phyloP scores from a whole-genome alignment of 2,888 invertebrate genomes.

The Gerosis bhagava region DNA sequence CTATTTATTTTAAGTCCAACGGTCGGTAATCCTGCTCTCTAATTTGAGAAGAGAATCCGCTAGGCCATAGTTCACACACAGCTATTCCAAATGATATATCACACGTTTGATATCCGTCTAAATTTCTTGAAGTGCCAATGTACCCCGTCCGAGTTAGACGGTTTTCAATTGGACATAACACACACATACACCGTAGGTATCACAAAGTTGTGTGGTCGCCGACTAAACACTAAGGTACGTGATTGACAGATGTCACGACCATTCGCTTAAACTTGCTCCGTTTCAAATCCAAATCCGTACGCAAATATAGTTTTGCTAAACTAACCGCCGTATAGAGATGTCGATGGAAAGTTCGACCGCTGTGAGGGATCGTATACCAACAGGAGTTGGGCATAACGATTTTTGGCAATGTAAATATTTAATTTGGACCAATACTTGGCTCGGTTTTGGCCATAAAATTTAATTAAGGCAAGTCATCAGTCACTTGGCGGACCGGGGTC shows the following conservation, averaged over 20 bases:
- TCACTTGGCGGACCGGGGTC: constrained; percentile 63
- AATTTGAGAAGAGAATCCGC: constrained; percentile 46
- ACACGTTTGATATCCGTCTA: constrained; percentile 57
- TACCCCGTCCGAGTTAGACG: constrained; percentile 58
- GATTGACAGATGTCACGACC: constrained; percentile 31
- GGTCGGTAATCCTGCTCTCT: constrained; percentile 47
- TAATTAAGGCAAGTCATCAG: constrained; percentile 80
- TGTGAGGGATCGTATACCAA: neutral
- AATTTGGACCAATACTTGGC: constrained; percentile 30
- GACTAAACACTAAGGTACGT: constrained; percentile 12
- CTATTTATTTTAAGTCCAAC: constrained; percentile 50
- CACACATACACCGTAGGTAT: constrained; percentile 50
- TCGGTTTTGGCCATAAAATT: constrained; percentile 68
- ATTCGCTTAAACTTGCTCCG: constrained; percentile 10
- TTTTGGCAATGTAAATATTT: constrained; percentile 37
- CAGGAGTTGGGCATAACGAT: constrained; percentile 17
- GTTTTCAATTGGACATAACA: constrained; percentile 59
- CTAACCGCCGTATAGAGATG: no score
- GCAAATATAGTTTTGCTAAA: constrained; percentile 2
- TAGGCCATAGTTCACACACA: constrained; percentile 52
- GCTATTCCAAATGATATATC: constrained; percentile 49
- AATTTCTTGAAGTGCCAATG: constrained; percentile 69
- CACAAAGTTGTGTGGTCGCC: constrained; percentile 23
- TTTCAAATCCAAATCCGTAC: constrained; percentile 12
- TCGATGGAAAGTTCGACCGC: neutral